phyloP scores from a whole-genome alignment of 1,140 invertebrate species.

The Drusus annulatus region DNA sequence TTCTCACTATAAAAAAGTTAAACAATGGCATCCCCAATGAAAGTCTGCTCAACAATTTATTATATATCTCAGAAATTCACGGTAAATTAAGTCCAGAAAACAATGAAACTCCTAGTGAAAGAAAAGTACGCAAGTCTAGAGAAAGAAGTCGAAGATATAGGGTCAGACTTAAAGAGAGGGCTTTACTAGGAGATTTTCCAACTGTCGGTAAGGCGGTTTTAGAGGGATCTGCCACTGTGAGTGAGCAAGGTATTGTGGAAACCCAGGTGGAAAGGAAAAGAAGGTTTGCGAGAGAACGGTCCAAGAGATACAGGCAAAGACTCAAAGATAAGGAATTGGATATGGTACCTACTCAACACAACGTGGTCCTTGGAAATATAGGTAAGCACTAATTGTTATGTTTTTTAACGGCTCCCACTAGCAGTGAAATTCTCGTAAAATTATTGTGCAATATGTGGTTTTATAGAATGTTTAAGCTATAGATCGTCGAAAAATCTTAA shows the following conservation, averaged over 20 bases:
- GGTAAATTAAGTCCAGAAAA: neutral
- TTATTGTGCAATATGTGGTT: no score
- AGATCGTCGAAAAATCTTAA: no score
- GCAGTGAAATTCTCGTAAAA: no score
- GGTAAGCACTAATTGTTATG: neutral
- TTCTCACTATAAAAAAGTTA: neutral
- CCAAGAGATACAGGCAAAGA: constrained; percentile 7
- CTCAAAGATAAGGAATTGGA: constrained; percentile 18
- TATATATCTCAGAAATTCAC: constrained; percentile 1
- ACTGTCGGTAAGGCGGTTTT: neutral
- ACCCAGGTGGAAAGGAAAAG: neutral
- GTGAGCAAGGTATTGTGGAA: neutral
- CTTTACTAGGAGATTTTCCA: neutral
- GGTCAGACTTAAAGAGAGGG: neutral
- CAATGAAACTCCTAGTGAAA: neutral
- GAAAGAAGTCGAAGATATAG: constrained; percentile 1
- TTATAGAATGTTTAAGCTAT: no score
- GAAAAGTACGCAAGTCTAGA: neutral
- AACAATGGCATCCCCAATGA: neutral
- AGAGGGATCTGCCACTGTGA: neutral
- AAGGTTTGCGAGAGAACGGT: constrained; percentile 4
- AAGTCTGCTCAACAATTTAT: neutral
- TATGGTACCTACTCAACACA: constrained; percentile 9
- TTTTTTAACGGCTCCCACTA: no score
- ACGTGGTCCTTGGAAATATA: constrained; percentile 14